Percentiles rank a stretch among this genome's conserved stretches.
Conservation (phyloP, 1,140 invertebrate species). For the Neodiprion lecontei region DNA sequence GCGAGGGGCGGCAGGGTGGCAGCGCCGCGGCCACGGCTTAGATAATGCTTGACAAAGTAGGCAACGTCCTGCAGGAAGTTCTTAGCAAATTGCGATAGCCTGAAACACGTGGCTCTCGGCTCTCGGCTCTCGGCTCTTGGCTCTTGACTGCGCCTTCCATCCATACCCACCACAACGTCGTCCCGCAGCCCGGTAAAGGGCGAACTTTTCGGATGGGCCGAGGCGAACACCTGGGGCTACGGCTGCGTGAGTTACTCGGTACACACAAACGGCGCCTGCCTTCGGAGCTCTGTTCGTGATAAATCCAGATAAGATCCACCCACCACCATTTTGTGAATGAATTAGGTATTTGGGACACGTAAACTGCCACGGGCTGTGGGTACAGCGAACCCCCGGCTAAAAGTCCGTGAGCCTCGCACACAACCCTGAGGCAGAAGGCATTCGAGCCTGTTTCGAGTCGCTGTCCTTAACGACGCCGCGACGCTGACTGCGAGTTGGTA, state of each 20-base stretch:
- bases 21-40: too few relatives aligned
- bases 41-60: too few relatives aligned
- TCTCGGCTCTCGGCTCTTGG: too few relatives aligned
- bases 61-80: too few relatives aligned
- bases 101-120: too few relatives aligned
- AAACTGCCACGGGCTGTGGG: slow-evolving; percentile 1
- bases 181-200: too few relatives aligned
- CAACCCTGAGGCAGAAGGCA: background rate
- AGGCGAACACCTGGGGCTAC: background rate
- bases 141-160: too few relatives aligned
- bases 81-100: too few relatives aligned
- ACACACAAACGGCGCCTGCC: background rate
- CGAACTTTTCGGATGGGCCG: too few relatives aligned
- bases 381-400: background rate
- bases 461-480: background rate
- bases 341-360: slow-evolving; percentile 7
- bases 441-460: background rate
- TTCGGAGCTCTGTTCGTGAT: background rate
- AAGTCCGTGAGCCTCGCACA: background rate
- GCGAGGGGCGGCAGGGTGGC: too few relatives aligned
- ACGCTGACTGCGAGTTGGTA: background rate
- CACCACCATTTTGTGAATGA: background rate
- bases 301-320: slow-evolving; percentile 5
- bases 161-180: too few relatives aligned
- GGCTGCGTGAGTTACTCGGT: slow-evolving; percentile 4